Conservation (phyloP, 2,113 vertebrate genomes). For the Ivindomyrus marchei region DNA sequence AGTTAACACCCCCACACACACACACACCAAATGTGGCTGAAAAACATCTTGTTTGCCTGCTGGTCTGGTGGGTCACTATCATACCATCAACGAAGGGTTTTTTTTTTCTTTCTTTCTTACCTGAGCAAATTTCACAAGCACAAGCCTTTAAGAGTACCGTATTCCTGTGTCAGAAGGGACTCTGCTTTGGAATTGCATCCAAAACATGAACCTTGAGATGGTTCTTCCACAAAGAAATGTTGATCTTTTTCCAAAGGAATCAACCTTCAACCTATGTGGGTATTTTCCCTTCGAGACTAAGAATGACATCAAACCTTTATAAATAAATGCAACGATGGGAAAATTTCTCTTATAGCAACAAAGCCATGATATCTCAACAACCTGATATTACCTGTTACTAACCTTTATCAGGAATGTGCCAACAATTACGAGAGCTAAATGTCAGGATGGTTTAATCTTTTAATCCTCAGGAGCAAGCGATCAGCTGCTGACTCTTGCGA, state of each 20-base stretch:
- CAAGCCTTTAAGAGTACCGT: neutral
- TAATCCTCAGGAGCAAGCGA: neutral
- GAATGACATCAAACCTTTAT: neutral
- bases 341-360: neutral
- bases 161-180: neutral
- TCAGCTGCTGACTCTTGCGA: neutral
- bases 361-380: neutral
- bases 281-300: neutral
- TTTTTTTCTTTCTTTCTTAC: neutral
- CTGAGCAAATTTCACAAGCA: neutral
- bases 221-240: neutral
- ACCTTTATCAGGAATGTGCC: neutral
- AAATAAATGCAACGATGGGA: neutral
- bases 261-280: neutral
- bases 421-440: neutral
- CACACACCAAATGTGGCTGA: neutral
- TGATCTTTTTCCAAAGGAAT: neutral
- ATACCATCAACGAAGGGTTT: neutral
- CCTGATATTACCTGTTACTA: neutral
- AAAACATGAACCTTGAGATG: neutral
- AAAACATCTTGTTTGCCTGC: neutral
- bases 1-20: neutral
- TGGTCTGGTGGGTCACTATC: neutral
- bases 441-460: neutral
- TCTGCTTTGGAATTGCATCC: neutral